Conservation (phyloP, 2,797 vertebrate species). For the Cirrhinus molitorella region DNA sequence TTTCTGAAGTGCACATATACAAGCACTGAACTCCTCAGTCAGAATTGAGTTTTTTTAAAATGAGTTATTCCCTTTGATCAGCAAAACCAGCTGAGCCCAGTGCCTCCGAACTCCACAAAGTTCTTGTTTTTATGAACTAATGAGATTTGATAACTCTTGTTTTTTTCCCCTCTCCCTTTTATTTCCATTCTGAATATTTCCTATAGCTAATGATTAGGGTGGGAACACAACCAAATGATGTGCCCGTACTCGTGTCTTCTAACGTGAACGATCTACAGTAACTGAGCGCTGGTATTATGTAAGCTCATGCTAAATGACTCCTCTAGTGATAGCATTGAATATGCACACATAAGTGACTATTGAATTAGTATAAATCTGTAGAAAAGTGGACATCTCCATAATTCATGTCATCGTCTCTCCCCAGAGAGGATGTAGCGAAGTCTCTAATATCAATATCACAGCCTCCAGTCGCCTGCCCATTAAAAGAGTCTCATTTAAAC, state of each 20-base stretch:
- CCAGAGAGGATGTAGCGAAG: slow-evolving; percentile 18
- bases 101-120: slow-evolving; percentile 59
- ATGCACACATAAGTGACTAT: slow-evolving; percentile 50
- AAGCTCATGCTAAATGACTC: slow-evolving; percentile 44
- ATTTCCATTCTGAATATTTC: slow-evolving; percentile 53
- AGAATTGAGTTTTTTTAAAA: slow-evolving; percentile 53
- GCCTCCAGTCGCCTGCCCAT: slow-evolving; percentile 32
- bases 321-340: slow-evolving; percentile 46
- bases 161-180: slow-evolving; percentile 27
- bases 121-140: slow-evolving; percentile 68
- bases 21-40: slow-evolving; percentile 26
- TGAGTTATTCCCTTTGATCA: slow-evolving; percentile 72
- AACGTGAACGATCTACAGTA: slow-evolving; percentile 32
- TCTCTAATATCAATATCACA: slow-evolving; percentile 49
- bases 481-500: slow-evolving; percentile 35
- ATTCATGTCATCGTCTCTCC: slow-evolving; percentile 40
- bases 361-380: slow-evolving; percentile 50
- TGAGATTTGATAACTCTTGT: slow-evolving; percentile 58
- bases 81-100: slow-evolving; percentile 63
- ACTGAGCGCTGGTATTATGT: slow-evolving; percentile 44
- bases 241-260: slow-evolving; percentile 29
- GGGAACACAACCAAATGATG: slow-evolving; percentile 52
- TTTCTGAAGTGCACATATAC: slow-evolving; percentile 34
- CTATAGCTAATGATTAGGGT: slow-evolving; percentile 47
- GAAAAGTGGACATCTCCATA: slow-evolving; percentile 44